A percentile compares a stretch with the other conserved stretches of the same genome.
Conservation (phyloP, 1,140 invertebrate species). For the Macrobrachium nipponense region DNA sequence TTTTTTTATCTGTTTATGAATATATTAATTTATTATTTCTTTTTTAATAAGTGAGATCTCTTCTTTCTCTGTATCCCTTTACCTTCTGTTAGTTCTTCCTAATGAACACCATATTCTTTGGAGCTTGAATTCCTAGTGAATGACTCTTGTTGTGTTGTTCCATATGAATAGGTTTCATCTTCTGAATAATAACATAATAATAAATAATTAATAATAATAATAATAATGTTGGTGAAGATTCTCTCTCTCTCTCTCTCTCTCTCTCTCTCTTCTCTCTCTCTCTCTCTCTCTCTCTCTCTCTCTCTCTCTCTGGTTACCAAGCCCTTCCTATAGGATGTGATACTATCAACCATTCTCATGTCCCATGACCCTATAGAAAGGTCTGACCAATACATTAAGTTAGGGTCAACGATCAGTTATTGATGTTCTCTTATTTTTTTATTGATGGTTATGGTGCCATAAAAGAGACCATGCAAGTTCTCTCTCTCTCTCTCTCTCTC, state of each 20-base stretch:
- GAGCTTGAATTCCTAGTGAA: too few species aligned
- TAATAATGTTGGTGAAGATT: not conserved
- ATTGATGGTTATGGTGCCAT: too few species aligned
- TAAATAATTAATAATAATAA: too few species aligned
- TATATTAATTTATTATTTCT: too few species aligned
- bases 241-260: not conserved
- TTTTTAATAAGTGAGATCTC: too few species aligned
- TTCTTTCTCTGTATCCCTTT: not conserved
- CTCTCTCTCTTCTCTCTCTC: too few species aligned
- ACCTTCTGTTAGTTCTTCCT: not conserved
- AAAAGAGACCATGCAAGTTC: not conserved
- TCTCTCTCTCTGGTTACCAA: not conserved
- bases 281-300: not conserved
- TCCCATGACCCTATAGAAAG: not conserved
- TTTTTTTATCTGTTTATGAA: too few species aligned
- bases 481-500: slow-evolving; percentile 7
- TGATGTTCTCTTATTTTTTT: too few species aligned
- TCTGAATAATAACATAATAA: too few species aligned
- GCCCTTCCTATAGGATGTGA: not conserved
- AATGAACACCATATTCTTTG: too few species aligned
- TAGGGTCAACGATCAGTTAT: not conserved
- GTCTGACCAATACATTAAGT: not conserved
- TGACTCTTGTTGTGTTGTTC: too few species aligned
- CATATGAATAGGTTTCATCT: too few species aligned
- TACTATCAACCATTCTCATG: not conserved